Evolutionary conservation across 1,140 invertebrate genomes (phyloP).

Genomic region (Drosophila bifasciata): DNA sequence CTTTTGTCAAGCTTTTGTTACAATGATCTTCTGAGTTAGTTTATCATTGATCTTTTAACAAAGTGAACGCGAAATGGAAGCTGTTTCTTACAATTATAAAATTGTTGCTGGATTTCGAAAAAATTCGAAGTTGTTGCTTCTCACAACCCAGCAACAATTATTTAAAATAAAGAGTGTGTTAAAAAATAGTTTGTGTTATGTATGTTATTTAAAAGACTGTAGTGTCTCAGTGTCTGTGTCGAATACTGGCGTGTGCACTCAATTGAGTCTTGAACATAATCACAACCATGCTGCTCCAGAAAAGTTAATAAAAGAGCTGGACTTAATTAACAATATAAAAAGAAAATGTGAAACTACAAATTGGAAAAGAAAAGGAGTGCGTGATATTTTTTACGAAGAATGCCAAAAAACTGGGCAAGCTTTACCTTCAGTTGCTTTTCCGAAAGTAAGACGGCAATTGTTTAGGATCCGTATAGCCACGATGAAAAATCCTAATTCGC

Average conservation of each 20-base stretch:
- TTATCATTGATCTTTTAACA: too few species aligned
- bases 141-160: too few species aligned
- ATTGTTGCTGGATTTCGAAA: too few species aligned
- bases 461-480: neutral
- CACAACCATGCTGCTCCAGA: conserved; percentile 7
- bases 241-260: neutral
- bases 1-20: too few species aligned
- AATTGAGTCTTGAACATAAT: neutral
- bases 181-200: too few species aligned
- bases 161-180: too few species aligned
- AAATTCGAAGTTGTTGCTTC: too few species aligned
- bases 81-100: too few species aligned
- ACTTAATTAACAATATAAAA: neutral
- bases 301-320: neutral
- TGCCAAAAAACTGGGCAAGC: neutral
- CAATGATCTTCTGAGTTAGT: too few species aligned
- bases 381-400: conserved; percentile 10
- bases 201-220: too few species aligned
- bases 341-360: neutral
- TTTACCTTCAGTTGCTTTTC: neutral
- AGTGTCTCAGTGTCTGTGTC: conserved; percentile 1
- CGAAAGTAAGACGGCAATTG: neutral
- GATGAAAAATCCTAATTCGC: neutral
- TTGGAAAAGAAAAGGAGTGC: conserved; percentile 4
- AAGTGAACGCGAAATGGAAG: too few species aligned